These are phyloP conservation scores for Microcebus jonahi DNA, from an alignment of 2,113 vertebrate genomes.

Conservation along the genomic window DNA sequence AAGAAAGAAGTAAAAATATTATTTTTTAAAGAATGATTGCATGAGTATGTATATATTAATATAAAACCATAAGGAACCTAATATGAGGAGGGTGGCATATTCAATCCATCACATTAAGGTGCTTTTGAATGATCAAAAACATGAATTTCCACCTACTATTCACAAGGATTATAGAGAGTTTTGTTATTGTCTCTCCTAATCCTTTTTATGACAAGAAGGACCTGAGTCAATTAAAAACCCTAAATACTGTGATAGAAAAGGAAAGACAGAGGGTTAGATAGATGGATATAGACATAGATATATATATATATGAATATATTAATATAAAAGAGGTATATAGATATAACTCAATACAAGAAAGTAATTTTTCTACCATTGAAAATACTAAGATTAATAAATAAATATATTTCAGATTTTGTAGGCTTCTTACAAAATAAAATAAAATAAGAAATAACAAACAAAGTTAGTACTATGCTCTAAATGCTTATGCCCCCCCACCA, in stretches of 20 bases:
- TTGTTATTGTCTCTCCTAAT: background rate
- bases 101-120: background rate
- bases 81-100: background rate
- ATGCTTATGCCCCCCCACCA: fast-evolving
- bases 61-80: background rate
- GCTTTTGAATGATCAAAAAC: background rate
- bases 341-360: background rate
- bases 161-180: background rate
- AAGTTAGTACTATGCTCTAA: background rate
- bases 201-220: background rate
- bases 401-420: background rate
- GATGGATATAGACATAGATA: background rate
- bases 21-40: background rate
- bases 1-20: background rate
- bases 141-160: background rate
- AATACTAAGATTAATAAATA: background rate
- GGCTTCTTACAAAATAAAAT: background rate
- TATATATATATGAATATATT: too few relatives aligned
- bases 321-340: background rate
- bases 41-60: background rate
- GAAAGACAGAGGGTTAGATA: background rate
- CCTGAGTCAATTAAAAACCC: background rate
- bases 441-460: background rate
- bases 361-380: background rate
- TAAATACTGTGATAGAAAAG: background rate